Evolutionary conservation across 2,797 vertebrate species (phyloP).

Genomic region (Prionace glauca): DNA sequence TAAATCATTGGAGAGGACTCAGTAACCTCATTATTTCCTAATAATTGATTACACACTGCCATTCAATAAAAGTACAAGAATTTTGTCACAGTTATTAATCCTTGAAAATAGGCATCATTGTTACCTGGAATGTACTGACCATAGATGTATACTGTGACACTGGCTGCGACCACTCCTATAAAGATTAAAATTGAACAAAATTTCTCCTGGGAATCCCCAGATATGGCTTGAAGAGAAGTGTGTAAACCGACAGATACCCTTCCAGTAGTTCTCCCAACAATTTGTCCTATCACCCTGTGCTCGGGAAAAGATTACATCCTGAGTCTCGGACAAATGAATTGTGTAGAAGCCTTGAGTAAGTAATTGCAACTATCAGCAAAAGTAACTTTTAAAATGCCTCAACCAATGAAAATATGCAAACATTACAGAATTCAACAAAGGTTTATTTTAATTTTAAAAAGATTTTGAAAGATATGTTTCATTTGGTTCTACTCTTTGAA

Average conservation of each 20-base stretch:
- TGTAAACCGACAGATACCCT: background rate
- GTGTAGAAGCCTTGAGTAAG: background rate
- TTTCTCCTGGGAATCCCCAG: background rate
- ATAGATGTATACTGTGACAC: background rate
- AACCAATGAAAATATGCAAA: background rate
- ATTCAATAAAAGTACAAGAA: background rate
- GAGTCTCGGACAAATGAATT: background rate
- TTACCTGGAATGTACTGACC: background rate
- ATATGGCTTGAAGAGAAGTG: background rate
- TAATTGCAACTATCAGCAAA: background rate
- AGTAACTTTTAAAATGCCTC: background rate
- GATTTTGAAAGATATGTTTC: background rate
- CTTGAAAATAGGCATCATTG: background rate
- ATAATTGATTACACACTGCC: background rate
- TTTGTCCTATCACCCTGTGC: background rate
- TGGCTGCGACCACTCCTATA: background rate
- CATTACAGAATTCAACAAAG: background rate
- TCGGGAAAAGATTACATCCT: background rate
- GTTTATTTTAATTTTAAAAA: background rate
- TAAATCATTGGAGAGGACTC: background rate
- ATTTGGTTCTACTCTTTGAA: background rate
- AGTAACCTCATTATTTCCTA: background rate
- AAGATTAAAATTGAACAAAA: background rate
- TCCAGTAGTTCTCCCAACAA: background rate
- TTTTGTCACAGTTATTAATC: background rate